phyloP scores from a whole-genome alignment of 1,140 invertebrate genomes.

The Lamellibrachia luymesi region DNA sequence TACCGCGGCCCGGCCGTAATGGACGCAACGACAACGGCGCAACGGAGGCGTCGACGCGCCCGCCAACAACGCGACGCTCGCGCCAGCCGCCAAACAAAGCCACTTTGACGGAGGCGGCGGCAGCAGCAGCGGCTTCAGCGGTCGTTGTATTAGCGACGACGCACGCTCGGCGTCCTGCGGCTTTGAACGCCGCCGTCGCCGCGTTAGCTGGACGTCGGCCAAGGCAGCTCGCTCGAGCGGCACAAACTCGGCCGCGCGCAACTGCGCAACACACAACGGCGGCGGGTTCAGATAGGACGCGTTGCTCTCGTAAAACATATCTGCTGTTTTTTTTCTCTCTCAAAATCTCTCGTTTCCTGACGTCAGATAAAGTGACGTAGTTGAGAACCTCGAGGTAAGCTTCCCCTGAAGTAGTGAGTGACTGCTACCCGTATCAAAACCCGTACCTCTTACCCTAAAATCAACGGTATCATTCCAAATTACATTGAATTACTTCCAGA shows the following conservation, averaged over 20 bases:
- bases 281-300: not conserved
- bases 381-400: not conserved
- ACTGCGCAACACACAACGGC: not conserved
- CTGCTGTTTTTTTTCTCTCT: not conserved
- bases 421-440: not conserved
- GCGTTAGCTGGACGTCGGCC: not conserved
- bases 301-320: not conserved
- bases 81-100: not conserved
- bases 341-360: not conserved
- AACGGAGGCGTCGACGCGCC: not conserved
- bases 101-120: not conserved
- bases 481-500: not conserved
- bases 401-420: not conserved
- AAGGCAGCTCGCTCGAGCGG: not conserved
- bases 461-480: not conserved
- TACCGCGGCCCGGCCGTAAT: not conserved
- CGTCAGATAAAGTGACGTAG: not conserved
- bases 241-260: not conserved
- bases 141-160: not conserved
- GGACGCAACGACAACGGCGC: not conserved
- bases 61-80: not conserved
- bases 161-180: not conserved
- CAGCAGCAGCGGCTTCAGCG: too few species aligned
- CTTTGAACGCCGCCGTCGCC: not conserved
- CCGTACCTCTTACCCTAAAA: not conserved